These are phyloP conservation scores for Notiomystis cincta DNA, from an alignment of 2,113 vertebrate genomes.

Conservation along the genomic window DNA sequence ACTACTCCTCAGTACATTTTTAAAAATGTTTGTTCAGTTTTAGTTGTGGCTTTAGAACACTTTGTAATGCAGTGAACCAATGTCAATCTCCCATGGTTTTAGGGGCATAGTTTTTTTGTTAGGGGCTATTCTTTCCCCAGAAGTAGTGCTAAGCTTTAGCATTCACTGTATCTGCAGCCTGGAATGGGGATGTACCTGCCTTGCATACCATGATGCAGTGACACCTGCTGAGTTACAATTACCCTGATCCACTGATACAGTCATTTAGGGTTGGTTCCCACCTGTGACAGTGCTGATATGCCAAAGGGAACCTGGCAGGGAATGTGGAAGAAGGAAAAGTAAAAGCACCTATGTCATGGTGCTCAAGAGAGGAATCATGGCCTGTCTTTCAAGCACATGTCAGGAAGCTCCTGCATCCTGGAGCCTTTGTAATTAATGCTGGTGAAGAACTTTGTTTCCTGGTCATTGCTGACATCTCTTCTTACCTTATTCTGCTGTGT, in stretches of 20 bases:
- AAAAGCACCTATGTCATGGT: not conserved
- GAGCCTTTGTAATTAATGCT: not conserved
- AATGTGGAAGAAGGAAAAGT: not conserved
- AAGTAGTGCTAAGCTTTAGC: not conserved
- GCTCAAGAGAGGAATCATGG: not conserved
- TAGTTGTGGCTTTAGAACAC: not conserved
- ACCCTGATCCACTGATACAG: not conserved
- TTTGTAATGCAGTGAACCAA: not conserved
- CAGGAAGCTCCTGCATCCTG: not conserved
- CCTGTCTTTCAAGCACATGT: not conserved
- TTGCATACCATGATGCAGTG: not conserved
- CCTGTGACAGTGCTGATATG: not conserved
- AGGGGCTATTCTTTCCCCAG: not conserved
- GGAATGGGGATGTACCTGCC: not conserved
- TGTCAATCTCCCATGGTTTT: not conserved
- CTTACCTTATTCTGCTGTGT: not conserved
- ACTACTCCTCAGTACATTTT: not conserved
- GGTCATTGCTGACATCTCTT: not conserved
- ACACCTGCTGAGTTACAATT: not conserved
- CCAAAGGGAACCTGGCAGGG: not conserved
- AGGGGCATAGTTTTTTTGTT: not conserved
- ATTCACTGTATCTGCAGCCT: not conserved
- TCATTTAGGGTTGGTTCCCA: not conserved
- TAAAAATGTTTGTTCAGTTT: not conserved
- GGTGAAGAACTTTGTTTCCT: not conserved